Base-by-base conservation (phyloP, 2,888 invertebrate genomes). In the Panorpa germanica region DNA sequence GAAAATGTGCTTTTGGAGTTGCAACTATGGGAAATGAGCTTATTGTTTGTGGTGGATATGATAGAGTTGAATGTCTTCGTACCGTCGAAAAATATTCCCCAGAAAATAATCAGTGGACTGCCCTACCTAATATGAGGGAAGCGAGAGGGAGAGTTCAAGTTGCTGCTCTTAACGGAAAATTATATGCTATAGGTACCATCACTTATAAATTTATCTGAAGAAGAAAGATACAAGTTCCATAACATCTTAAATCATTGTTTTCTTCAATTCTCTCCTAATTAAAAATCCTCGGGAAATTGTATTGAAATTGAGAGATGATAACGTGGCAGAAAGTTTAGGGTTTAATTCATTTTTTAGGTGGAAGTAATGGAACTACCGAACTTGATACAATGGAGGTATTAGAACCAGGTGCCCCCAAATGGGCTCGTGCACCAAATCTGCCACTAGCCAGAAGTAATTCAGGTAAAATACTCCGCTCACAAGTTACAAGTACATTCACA, bases 11-110 rank as follows among this genome's bases (percentile, higher is more conserved):
- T 29, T 68, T 71, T 32, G 85, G 83, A 32, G 67, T 75, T 35
- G 76, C 71, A 22, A 69, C 70, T 45, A 55, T 77, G 34, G 63
- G 67, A 39, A 70, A 70, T 25, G 67, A 68, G 28, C 62, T 86
- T 26, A 55, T 85, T 39, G 81, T 77, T 34, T 78, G 80, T 55
- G 85, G 75, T 44, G 77, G 78, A 6, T 85, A 86, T 55, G 82
- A 85, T 55, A 64, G 85, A 39, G 76, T 76, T 23, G 80, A 83
- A 48, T 85, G 83, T 47, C 58, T 86, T 41, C 66, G 67, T 39
- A 63, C 68, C 12, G 76, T 72, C 2, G 82, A 82, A 54, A 64
- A 67, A 25, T 86, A 80, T 57, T 63, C 71, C 44, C 71, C 78
- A 4, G 57, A 55, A 28, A 55, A 52, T 4, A 81, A 82, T 55